These are phyloP conservation scores for Meiosimyza platycephala DNA, from an alignment of 2,888 invertebrate species.

Conservation along the genomic window DNA sequence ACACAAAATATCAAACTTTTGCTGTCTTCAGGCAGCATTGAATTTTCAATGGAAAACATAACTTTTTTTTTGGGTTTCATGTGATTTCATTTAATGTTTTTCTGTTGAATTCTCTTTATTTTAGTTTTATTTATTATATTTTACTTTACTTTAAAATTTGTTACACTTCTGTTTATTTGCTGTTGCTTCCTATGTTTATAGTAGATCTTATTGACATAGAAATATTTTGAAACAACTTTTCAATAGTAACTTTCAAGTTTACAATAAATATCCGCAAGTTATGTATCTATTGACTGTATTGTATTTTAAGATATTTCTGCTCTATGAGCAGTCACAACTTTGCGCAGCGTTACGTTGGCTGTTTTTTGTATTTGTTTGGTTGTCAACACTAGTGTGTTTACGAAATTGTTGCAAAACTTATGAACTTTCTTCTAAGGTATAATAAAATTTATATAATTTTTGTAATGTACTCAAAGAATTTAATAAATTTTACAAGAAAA, in stretches of 20 bases:
- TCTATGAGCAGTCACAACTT: too few species aligned
- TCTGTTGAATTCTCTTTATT: neutral
- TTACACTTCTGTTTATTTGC: neutral
- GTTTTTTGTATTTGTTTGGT: too few species aligned
- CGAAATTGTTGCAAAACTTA: slow-evolving; percentile 6
- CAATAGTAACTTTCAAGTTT: slow-evolving; percentile 4
- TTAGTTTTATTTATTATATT: neutral
- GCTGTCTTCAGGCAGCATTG: too few species aligned
- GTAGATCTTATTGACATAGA: slow-evolving; percentile 7
- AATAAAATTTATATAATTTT: neutral
- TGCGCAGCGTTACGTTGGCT: too few species aligned
- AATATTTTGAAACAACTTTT: slow-evolving; percentile 1
- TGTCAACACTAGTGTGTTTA: neutral
- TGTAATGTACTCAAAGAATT: slow-evolving; percentile 11
- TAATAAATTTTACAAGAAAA: slow-evolving; percentile 3
- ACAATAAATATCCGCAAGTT: slow-evolving; percentile 20
- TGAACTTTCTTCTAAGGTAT: slow-evolving; percentile 7
- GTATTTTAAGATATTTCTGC: too few species aligned
- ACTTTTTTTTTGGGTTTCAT: too few species aligned
- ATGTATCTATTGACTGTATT: neutral
- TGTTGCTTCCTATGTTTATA: neutral
- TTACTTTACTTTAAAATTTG: neutral
- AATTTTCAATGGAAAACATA: too few species aligned
- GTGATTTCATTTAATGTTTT: too few species aligned
- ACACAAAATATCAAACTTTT: too few species aligned